phyloP scores from a whole-genome alignment of 2,888 invertebrate genomes.

The Sesamia inferens region DNA sequence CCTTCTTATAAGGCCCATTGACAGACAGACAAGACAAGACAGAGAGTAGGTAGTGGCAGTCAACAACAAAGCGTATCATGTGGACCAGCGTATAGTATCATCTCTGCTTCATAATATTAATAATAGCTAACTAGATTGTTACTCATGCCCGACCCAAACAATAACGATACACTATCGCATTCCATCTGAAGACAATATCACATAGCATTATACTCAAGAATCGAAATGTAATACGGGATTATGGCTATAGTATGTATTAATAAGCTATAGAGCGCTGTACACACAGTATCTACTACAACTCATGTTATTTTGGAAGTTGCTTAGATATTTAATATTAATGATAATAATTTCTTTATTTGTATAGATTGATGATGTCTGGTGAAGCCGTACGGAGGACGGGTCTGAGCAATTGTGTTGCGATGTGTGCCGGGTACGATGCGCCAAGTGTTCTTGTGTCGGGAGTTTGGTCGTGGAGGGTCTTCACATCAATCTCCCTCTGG shows the following conservation, averaged over 20 bases:
- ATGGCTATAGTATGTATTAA: not conserved
- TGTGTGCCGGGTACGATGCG: no score
- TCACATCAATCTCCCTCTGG: no score
- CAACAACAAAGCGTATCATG: constrained; percentile 1
- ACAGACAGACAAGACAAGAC: not conserved
- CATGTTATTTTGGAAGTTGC: not conserved
- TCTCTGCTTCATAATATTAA: constrained; percentile 1
- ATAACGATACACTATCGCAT: constrained; percentile 12
- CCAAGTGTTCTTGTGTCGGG: no score
- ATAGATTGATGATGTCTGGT: no score
- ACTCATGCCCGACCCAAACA: not conserved
- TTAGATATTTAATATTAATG: no score
- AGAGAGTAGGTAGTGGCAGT: not conserved
- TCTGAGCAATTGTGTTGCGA: no score
- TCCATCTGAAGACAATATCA: constrained; percentile 26
- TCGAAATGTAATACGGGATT: constrained; percentile 27
- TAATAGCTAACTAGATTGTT: not conserved
- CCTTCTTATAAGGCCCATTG: not conserved
- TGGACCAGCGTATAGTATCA: not conserved
- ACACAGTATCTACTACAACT: not conserved
- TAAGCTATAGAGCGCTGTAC: constrained; percentile 15
- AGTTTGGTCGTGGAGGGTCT: no score
- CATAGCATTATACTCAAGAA: constrained; percentile 18
- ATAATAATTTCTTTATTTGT: no score
- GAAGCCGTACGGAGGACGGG: no score